A percentile compares a stretch with the other conserved stretches of the same genome.
Evolutionary conservation across 2,888 invertebrate genomes (phyloP).

Genomic region (Apotomis capreana): DNA sequence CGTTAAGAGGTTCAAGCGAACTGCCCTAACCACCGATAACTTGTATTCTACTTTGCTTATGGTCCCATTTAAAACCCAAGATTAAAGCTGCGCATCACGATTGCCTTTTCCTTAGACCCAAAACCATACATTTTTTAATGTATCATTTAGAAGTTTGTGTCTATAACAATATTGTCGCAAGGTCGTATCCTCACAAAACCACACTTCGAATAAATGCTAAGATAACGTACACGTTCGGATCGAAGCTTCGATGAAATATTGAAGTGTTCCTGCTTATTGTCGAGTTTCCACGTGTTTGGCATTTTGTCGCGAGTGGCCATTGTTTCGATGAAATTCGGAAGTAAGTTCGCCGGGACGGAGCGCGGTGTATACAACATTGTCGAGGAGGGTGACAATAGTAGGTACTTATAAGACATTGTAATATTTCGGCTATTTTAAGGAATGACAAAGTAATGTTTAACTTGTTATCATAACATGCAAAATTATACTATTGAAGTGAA

Average conservation of each 20-base stretch:
- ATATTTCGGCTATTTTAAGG: not conserved
- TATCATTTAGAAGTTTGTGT: too few species aligned
- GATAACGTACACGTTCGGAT: slow-evolving; percentile 7
- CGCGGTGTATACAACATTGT: slow-evolving; percentile 24
- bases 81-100: too few species aligned
- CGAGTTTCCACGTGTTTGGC: not conserved
- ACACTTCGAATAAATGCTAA: slow-evolving; percentile 16
- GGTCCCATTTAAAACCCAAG: too few species aligned
- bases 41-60: too few species aligned
- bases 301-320: slow-evolving; percentile 11
- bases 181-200: not conserved
- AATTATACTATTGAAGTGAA: too few species aligned
- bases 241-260: slow-evolving; percentile 24
- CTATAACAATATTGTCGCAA: too few species aligned
- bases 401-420: too few species aligned
- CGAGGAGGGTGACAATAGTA: slow-evolving; percentile 3
- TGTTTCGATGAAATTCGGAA: slow-evolving; percentile 34
- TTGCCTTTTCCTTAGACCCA: too few species aligned
- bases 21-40: too few species aligned
- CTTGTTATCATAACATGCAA: too few species aligned
- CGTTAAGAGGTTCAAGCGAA: too few species aligned
- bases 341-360: slow-evolving; percentile 29
- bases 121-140: too few species aligned
- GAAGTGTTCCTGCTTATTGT: slow-evolving; percentile 23
- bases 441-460: not conserved